Conservation (phyloP, 2,113 vertebrate species). For the Sitta europaea region DNA sequence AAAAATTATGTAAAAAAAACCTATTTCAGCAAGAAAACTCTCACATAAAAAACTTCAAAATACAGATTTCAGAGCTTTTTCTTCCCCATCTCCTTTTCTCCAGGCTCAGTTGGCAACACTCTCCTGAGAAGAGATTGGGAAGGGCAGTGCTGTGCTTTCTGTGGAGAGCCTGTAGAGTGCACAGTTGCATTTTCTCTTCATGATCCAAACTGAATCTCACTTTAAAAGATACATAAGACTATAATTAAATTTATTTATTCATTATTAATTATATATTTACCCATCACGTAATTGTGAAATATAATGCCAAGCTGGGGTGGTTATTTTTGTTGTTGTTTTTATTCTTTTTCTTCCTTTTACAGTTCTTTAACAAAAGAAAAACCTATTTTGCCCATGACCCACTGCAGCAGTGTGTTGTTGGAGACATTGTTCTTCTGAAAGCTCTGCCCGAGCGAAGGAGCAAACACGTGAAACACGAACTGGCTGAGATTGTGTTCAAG, state of each 20-base stretch:
- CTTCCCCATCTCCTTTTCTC: neutral
- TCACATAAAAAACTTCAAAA: neutral
- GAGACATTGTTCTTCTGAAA: slow-evolving; percentile 92
- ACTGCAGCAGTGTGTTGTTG: slow-evolving; percentile 84
- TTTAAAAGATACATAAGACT: neutral
- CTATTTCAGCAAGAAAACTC: neutral
- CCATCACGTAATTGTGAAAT: neutral
- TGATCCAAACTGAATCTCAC: neutral
- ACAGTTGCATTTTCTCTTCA: neutral
- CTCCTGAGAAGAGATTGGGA: neutral
- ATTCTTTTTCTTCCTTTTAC: neutral
- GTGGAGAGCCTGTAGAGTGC: neutral
- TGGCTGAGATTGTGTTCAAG: slow-evolving; percentile 91
- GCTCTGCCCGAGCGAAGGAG: slow-evolving; percentile 82
- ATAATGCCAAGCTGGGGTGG: neutral
- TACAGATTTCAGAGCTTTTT: neutral
- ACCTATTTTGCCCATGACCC: slow-evolving; percentile 97
- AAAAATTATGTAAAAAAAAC: neutral
- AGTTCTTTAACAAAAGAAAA: slow-evolving; percentile 97
- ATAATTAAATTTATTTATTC: neutral
- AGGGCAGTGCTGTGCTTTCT: neutral
- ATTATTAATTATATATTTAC: neutral
- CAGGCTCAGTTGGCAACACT: neutral
- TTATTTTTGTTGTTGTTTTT: too few relatives aligned
- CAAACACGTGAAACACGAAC: slow-evolving; percentile 94